These are phyloP conservation scores for Ophonus ardosiacus DNA, from an alignment of 2,888 invertebrate species.

Conservation along the genomic window DNA sequence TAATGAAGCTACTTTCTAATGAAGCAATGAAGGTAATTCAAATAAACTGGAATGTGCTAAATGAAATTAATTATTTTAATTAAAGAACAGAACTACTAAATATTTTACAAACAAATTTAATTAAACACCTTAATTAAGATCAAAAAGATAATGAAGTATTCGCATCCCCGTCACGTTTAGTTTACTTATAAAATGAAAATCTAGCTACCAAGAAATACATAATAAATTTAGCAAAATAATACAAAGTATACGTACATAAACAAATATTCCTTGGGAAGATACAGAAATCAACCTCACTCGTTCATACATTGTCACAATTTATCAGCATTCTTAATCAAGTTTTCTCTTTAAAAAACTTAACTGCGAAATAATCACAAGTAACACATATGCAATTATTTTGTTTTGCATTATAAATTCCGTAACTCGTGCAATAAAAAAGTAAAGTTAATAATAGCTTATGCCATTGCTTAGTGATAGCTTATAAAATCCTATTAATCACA, in stretches of 20 bases:
- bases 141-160: too few relatives aligned
- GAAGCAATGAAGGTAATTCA: too few relatives aligned
- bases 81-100: not conserved
- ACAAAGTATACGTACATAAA: constrained; percentile 8
- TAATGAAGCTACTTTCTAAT: too few relatives aligned
- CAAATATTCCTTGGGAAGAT: constrained; percentile 6
- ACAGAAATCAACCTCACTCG: not conserved
- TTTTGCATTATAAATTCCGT: constrained; percentile 12
- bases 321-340: constrained; percentile 2
- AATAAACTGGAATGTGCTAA: too few relatives aligned
- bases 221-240: too few relatives aligned
- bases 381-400: constrained; percentile 25
- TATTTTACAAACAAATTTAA: not conserved
- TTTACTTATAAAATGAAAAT: not conserved
- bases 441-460: not conserved
- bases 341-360: constrained; percentile 23
- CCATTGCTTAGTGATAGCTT: constrained; percentile 2
- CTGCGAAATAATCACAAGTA: constrained; percentile 19
- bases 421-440: not conserved
- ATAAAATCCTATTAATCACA: constrained; percentile 26
- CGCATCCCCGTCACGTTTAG: not conserved
- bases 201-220: not conserved
- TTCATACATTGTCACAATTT: constrained; percentile 15
- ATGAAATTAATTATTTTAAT: not conserved
- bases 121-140: not conserved